Conservation (phyloP, 64 coral and sea anemone genomes). For the Exaiptasia diaphana region DNA sequence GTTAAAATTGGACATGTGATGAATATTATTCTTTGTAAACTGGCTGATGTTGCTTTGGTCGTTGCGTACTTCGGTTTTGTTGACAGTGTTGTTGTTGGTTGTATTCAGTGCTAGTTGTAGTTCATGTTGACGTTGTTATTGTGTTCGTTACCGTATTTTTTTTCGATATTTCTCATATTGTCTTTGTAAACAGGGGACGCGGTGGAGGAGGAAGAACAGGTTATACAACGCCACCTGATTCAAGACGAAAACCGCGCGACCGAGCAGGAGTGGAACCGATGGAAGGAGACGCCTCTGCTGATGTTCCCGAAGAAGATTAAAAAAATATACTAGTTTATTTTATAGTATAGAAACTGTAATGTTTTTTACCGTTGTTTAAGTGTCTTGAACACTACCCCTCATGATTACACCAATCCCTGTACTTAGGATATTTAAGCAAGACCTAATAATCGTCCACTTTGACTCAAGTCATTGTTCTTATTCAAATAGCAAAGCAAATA, state of each 20-base stretch:
- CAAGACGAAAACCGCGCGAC: constrained; percentile 37
- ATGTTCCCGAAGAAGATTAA: constrained; percentile 8
- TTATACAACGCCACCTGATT: constrained; percentile 65
- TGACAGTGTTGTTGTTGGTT: too few relatives aligned
- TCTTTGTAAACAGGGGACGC: constrained; percentile 31
- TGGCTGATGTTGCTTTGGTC: too few relatives aligned
- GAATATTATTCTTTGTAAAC: too few relatives aligned
- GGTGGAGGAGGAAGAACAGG: constrained; percentile 43
- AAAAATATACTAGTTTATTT: not conserved
- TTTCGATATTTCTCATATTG: too few relatives aligned
- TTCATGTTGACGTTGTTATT: too few relatives aligned
- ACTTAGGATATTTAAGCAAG: not conserved
- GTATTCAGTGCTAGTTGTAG: too few relatives aligned
- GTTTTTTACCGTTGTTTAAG: too few relatives aligned
- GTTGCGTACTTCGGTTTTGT: too few relatives aligned
- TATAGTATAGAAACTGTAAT: too few relatives aligned
- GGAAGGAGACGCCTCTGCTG: not conserved
- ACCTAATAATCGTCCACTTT: not conserved
- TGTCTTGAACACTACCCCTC: too few relatives aligned
- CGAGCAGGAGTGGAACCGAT: constrained; percentile 1
- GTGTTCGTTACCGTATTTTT: too few relatives aligned
- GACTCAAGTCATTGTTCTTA: not conserved
- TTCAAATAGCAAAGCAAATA: not conserved
- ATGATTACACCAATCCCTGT: not conserved
- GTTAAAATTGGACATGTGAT: too few relatives aligned